Percentiles rank a stretch among this genome's conserved stretches.
Conservation (phyloP, 1,140 invertebrate genomes). For the Calosoma granatense region DNA sequence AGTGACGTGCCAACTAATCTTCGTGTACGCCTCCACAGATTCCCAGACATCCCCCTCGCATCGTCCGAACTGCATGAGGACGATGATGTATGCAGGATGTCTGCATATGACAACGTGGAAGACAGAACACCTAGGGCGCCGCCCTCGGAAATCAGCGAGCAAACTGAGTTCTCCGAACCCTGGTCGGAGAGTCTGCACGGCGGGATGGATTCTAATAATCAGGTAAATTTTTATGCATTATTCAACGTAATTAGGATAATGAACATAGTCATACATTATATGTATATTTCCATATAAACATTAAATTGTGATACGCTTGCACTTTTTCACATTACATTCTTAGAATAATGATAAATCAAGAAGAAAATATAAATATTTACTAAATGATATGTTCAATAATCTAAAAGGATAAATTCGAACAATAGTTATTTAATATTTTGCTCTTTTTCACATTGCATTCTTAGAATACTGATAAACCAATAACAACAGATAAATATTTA, state of each 20-base stretch:
- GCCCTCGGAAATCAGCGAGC: constrained; percentile 30
- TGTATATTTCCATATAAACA: not conserved
- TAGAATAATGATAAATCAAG: too few species aligned
- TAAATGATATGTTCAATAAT: too few species aligned
- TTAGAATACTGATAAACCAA: too few species aligned
- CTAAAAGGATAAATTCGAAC: too few species aligned
- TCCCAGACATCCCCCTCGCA: constrained; percentile 27
- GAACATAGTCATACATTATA: not conserved
- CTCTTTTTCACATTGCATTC: too few species aligned
- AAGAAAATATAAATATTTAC: too few species aligned
- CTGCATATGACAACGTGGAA: constrained; percentile 66
- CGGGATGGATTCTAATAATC: not conserved
- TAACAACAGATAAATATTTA: too few species aligned
- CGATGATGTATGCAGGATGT: constrained; percentile 41
- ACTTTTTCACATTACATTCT: too few species aligned
- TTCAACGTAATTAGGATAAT: not conserved
- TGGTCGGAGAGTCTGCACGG: constrained; percentile 28
- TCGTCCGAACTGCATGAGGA: constrained; percentile 24
- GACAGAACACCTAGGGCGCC: constrained; percentile 33
- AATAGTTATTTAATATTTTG: too few species aligned
- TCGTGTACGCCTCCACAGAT: too few species aligned
- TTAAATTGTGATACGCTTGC: too few species aligned
- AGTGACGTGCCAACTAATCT: too few species aligned
- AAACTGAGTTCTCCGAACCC: constrained; percentile 32
- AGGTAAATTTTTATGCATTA: not conserved